phyloP scores from a whole-genome alignment of 2,797 vertebrate genomes.

The Myotis findleyi region DNA sequence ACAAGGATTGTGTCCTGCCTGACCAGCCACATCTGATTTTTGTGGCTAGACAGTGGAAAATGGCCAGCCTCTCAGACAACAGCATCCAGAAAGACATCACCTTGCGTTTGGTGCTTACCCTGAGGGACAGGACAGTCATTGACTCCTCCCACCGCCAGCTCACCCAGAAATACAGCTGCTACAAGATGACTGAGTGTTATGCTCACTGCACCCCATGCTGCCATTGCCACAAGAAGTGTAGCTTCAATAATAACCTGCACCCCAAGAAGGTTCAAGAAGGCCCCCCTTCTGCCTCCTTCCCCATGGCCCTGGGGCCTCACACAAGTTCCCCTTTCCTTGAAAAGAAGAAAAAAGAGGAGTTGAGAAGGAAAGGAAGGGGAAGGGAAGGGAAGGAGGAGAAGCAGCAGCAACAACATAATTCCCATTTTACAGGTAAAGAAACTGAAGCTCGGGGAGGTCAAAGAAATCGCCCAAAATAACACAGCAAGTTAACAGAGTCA shows the following conservation, averaged over 20 bases:
- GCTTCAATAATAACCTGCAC: constrained; percentile 96
- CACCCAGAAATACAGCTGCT: constrained; percentile 96
- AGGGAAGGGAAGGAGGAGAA: too few species aligned
- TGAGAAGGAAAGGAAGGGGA: background rate
- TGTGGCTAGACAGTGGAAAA: constrained; percentile 93
- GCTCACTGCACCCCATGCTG: constrained; percentile 94
- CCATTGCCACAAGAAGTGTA: constrained; percentile 96
- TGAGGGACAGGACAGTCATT: constrained; percentile 92
- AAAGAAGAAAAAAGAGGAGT: background rate
- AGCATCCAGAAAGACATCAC: constrained; percentile 94
- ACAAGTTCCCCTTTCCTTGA: constrained; percentile 58
- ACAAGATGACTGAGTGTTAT: constrained; percentile 96
- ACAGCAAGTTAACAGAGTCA: background rate
- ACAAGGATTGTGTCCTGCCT: constrained; percentile 94
- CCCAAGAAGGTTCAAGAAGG: constrained; percentile 97
- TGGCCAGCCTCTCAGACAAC: constrained; percentile 93
- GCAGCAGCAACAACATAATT: background rate
- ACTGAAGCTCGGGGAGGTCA: background rate
- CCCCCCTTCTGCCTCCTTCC: fast-evolving
- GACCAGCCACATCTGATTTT: constrained; percentile 95
- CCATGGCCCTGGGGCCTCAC: background rate
- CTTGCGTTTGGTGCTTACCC: constrained; percentile 93
- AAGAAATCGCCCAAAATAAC: background rate
- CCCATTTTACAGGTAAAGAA: background rate
- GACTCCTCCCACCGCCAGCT: constrained; percentile 94